Conservation (phyloP, 2,797 vertebrate genomes). For the Bradypus variegatus region DNA sequence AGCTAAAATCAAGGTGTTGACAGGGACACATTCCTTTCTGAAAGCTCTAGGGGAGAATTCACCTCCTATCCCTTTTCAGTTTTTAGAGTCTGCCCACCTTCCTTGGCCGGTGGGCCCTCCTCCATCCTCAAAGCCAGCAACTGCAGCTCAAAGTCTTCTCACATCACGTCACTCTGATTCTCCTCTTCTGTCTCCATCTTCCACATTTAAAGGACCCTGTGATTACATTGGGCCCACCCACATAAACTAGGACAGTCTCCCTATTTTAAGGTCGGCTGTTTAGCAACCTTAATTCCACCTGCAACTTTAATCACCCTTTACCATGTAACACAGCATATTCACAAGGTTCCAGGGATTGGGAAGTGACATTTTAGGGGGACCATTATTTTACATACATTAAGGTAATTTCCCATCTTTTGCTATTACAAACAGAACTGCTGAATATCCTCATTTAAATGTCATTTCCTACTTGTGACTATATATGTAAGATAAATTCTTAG, state of each 20-base stretch:
- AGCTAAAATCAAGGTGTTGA: background rate
- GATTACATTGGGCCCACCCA: background rate
- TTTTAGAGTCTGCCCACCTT: background rate
- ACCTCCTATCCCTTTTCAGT: background rate
- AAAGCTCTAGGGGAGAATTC: background rate
- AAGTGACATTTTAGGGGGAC: background rate
- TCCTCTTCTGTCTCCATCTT: background rate
- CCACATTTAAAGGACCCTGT: background rate
- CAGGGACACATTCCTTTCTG: background rate
- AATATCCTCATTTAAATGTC: background rate
- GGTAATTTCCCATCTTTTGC: background rate
- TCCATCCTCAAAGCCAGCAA: background rate
- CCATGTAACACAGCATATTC: background rate
- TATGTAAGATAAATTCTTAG: background rate
- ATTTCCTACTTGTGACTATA: background rate
- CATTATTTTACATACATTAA: background rate
- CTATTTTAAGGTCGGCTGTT: background rate
- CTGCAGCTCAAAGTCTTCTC: background rate
- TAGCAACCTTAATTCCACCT: background rate
- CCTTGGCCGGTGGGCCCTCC: background rate
- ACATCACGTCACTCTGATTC: background rate
- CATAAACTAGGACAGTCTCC: background rate
- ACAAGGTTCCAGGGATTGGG: background rate
- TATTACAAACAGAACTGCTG: background rate
- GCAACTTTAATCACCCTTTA: background rate